Base-by-base conservation (phyloP, 2,888 invertebrate species). In the Acanthosepion lycidas region DNA sequence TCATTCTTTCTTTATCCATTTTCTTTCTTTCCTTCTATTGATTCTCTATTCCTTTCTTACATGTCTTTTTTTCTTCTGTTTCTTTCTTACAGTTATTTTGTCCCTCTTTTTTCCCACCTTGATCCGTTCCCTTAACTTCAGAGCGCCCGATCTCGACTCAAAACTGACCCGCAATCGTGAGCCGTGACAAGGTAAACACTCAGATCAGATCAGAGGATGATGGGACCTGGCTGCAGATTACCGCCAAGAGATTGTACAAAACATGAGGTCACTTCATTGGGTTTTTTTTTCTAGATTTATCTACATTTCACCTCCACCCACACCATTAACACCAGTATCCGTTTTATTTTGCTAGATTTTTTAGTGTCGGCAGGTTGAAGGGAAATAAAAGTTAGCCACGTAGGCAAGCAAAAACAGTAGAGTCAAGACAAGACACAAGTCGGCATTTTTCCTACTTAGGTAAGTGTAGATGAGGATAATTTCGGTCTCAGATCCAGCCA, bases 31-130 rank as follows among this genome's bases (percentile, higher is more conserved):
- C 26, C 26, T 6, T 26, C 51, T 51, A 12, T 15, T 8, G 51
- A 51, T 15, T 51, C 28, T 78, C n/a, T 78, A 3, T 78, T 3
- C 12, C 12, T 33, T 3, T 0, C 8, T 28, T n/a, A 3, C 20
- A 6, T 59, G 0, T 78, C n/a, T 78, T n/a, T 78, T 78, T 0
- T 78, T 12, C 18, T 15, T n/a, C 0, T 78, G 2, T 78, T 23
- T 28, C n/a, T 0, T 3, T 78, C 3, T n/a, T 8, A 0, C 15
- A 15, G 0, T 9, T 18, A n/a, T 33, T n/a, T 15, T 15, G 8
- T 28, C 2, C 12, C 33, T 33, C 3, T 15, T 12, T 33, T n/a
- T 33, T 12, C 9, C n/a, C 59, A 20, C 59, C 59, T 59, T 59
- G 59, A 78, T n/a, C n/a, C n/a, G 15, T 15, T 23, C 78, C 78